Base-by-base conservation (phyloP, 2,888 invertebrate genomes). In the Tortricodes alternella region DNA sequence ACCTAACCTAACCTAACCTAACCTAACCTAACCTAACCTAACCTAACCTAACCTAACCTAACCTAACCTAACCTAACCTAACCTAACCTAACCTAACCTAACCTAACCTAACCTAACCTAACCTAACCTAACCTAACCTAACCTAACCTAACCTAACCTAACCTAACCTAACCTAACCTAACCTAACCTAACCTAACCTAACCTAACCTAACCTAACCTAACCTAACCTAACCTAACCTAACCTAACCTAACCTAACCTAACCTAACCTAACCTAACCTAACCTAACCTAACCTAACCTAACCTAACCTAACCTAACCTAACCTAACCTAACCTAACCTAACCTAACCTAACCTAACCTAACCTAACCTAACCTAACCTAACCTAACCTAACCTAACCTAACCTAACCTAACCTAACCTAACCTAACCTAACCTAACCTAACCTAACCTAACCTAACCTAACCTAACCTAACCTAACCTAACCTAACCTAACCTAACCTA, bases 1-100 rank as follows among this genome's bases (percentile, higher is more conserved):
- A 53, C 49, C 58, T 46, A 21, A 46, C 44, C 46, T 38, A 35
- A 35, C 38, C 32, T 46, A 51, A 51, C 34, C 39, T 57, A 62
- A 59, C 59, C 60, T 62, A 60, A 62, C 62, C 67, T 64, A 65
- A 66, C 66, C 67, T 65, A 64, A 64, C 66, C 64, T 63, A 66
- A 63, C 63, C 62, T 62, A 62, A 62, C 62, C 58, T 60, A 58
- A 58, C 60, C 60, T 60, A 60, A 60, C 60, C 60, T 58, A 58
- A 60, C 62, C 60, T 60, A 60, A 55, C 58, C 58, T 58, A 62
- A 60, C 60, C 53, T 62, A 56, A 59, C 56, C 56, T 56, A 58
- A 60, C 60, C 56, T 58, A 62, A 51, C 56, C 46, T 46, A 59
- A 59, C 53, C 58, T 53, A 58, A 58, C 56, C 60, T 53, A 59